Evolutionary conservation across 2,113 vertebrate species (phyloP).

Genomic region (Corythornis vintsioides): DNA sequence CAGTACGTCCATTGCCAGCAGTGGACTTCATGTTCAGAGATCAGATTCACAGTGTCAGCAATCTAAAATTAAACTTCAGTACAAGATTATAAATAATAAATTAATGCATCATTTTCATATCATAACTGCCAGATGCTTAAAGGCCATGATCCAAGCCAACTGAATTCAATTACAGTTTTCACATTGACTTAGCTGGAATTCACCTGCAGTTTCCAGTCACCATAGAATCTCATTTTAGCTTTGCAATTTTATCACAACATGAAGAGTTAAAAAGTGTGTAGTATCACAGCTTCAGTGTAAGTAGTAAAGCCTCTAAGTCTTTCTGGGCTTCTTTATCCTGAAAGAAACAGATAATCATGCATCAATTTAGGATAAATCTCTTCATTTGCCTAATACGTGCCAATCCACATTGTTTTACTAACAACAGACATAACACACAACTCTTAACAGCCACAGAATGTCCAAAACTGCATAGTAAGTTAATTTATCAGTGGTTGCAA

Average conservation of each 20-base stretch:
- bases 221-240: neutral
- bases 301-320: slow-evolving; percentile 82
- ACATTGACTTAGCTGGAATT: neutral
- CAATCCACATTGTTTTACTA: slow-evolving; percentile 27
- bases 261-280: slow-evolving; percentile 39
- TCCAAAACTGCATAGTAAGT: neutral
- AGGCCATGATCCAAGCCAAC: neutral
- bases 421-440: slow-evolving; percentile 48
- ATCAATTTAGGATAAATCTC: slow-evolving; percentile 43
- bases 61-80: slow-evolving; percentile 27
- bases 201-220: neutral
- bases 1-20: slow-evolving; percentile 62
- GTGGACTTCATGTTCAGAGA: slow-evolving; percentile 35
- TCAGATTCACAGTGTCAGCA: slow-evolving; percentile 30
- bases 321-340: slow-evolving; percentile 90
- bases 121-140: neutral
- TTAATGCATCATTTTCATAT: slow-evolving; percentile 11
- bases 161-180: neutral
- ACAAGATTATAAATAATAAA: slow-evolving; percentile 34
- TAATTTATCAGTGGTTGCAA: slow-evolving; percentile 47
- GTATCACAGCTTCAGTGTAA: slow-evolving; percentile 77
- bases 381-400: slow-evolving; percentile 3
- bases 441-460: slow-evolving; percentile 4
- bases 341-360: slow-evolving; percentile 59
- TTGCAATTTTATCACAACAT: neutral